These are phyloP conservation scores for Drosophila tripunctata DNA, from an alignment of 2,888 invertebrate genomes.

Conservation along the genomic window DNA sequence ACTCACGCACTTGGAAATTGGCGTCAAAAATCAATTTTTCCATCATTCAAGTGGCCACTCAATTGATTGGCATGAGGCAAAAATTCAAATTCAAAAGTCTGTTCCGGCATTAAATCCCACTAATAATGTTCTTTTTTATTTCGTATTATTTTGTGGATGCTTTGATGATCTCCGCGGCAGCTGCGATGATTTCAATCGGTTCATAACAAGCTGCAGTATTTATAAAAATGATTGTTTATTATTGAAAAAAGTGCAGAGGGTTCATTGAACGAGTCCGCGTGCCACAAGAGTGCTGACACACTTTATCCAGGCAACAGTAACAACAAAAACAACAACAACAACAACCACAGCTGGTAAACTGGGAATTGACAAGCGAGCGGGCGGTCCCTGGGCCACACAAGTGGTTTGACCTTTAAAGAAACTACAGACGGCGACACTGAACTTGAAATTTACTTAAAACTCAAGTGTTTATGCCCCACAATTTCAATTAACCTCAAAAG, in stretches of 20 bases:
- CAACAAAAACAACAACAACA: slow-evolving; percentile 12
- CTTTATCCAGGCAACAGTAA: slow-evolving; percentile 61
- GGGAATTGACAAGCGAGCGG: slow-evolving; percentile 50
- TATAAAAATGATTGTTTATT: slow-evolving; percentile 71
- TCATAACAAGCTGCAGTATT: slow-evolving; percentile 64
- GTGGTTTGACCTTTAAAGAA: slow-evolving; percentile 75
- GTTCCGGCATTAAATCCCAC: slow-evolving; percentile 51
- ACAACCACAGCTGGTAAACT: slow-evolving; percentile 26
- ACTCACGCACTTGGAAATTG: slow-evolving; percentile 18
- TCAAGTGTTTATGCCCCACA: slow-evolving; percentile 38
- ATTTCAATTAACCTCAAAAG: slow-evolving; percentile 70
- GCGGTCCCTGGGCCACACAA: slow-evolving; percentile 66
- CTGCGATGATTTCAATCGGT: slow-evolving; percentile 66
- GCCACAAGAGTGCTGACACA: slow-evolving; percentile 69
- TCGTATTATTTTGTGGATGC: slow-evolving; percentile 30
- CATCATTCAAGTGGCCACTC: slow-evolving; percentile 69
- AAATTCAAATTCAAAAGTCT: slow-evolving; percentile 9
- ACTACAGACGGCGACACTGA: slow-evolving; percentile 35
- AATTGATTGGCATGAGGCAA: slow-evolving; percentile 25
- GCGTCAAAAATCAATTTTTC: slow-evolving; percentile 47
- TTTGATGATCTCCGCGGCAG: slow-evolving; percentile 63
- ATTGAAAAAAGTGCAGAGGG: slow-evolving; percentile 57
- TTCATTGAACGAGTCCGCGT: slow-evolving; percentile 64
- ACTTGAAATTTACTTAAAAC: slow-evolving; percentile 54
- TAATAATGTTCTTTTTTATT: slow-evolving; percentile 51